phyloP scores from a whole-genome alignment of 64 coral and sea anemone genomes.

The Stichodactyla mertensii region DNA sequence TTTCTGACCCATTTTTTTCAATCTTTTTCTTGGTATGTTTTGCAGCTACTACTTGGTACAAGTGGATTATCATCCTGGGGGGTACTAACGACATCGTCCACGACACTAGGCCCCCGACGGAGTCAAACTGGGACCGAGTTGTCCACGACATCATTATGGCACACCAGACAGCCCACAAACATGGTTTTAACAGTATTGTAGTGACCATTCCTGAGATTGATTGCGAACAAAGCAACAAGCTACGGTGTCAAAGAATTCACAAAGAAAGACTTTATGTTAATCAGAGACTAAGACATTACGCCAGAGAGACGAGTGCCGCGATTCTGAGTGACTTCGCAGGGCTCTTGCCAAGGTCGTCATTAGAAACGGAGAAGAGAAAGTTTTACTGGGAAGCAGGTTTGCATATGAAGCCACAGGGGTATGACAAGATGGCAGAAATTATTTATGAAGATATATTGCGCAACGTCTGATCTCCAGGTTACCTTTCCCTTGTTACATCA shows the following conservation, averaged over 20 bases:
- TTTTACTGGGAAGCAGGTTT: slow-evolving; percentile 78
- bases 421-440: slow-evolving; percentile 80
- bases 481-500: neutral
- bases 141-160: slow-evolving; percentile 71
- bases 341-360: slow-evolving; percentile 55
- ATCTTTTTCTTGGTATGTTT: neutral
- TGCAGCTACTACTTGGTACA: slow-evolving; percentile 47
- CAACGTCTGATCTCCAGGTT: neutral
- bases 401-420: slow-evolving; percentile 80
- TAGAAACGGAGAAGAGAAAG: slow-evolving; percentile 34
- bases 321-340: slow-evolving; percentile 72
- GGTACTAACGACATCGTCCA: slow-evolving; percentile 94
- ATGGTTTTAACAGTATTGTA: slow-evolving; percentile 59
- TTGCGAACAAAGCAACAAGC: slow-evolving; percentile 53
- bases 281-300: slow-evolving; percentile 58
- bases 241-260: slow-evolving; percentile 31
- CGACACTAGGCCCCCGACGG: slow-evolving; percentile 22
- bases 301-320: slow-evolving; percentile 28
- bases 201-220: slow-evolving; percentile 86
- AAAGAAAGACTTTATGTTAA: slow-evolving; percentile 75
- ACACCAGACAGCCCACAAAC: slow-evolving; percentile 62
- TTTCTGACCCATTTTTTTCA: too few relatives aligned
- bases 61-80: slow-evolving; percentile 83
- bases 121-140: slow-evolving; percentile 58
- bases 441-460: slow-evolving; percentile 46